Percentiles rank a stretch among this genome's conserved stretches.
phyloP scores from a whole-genome alignment of 2,113 vertebrate species.

The Forbesichthys papilliferus region DNA sequence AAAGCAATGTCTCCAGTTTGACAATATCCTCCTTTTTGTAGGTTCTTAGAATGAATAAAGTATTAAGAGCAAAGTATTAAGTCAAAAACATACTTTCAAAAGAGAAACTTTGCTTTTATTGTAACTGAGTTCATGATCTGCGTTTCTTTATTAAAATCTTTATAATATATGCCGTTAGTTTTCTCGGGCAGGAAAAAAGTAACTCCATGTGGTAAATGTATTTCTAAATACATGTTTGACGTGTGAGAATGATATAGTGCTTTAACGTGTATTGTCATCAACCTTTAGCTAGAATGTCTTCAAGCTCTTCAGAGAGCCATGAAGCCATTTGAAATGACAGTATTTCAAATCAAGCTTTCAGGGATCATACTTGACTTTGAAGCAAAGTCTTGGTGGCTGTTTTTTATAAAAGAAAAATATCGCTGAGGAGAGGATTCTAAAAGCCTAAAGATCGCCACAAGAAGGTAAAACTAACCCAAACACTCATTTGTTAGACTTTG shows the following conservation, averaged over 20 bases:
- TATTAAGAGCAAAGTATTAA: constrained; percentile 50
- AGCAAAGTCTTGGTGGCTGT: constrained; percentile 90
- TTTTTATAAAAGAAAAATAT: constrained; percentile 94
- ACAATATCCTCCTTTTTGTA: constrained; percentile 65
- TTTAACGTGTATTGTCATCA: constrained; percentile 70
- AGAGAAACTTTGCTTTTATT: constrained; percentile 35
- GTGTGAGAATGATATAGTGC: constrained; percentile 64
- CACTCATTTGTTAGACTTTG: constrained; percentile 71
- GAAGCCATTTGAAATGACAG: constrained; percentile 83
- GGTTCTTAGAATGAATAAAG: constrained; percentile 68
- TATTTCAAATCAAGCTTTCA: constrained; percentile 97
- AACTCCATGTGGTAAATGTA: constrained; percentile 73
- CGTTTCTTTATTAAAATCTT: constrained; percentile 63
- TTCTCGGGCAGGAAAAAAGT: constrained; percentile 62
- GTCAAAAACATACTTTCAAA: constrained; percentile 42
- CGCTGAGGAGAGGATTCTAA: constrained; percentile 97
- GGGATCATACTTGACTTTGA: constrained; percentile 93
- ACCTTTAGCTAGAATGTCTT: constrained; percentile 67
- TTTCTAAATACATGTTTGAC: constrained; percentile 72
- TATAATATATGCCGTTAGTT: constrained; percentile 64
- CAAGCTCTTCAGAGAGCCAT: constrained; percentile 66
- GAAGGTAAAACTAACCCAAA: constrained; percentile 96
- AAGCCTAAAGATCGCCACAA: constrained; percentile 96
- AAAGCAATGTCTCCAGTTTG: constrained; percentile 65
- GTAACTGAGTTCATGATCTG: constrained; percentile 55